Evolutionary conservation across 2,888 invertebrate species (phyloP), one percentile per base, ranked within the genome.

Genomic region (Heliconius sara): DNA sequence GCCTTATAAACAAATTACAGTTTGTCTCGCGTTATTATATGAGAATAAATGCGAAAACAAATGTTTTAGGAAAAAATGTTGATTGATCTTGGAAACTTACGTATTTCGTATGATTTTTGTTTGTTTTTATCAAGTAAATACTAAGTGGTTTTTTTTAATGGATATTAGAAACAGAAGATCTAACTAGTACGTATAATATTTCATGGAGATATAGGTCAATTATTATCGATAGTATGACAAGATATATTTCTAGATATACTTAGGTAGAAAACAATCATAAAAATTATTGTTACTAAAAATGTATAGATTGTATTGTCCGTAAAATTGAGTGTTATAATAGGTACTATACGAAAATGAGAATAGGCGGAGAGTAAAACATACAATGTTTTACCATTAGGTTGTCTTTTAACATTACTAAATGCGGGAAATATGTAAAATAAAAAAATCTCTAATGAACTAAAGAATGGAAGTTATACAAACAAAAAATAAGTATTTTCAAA

Each of bases 1-100:
- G 65, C 27, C 16, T 43, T 22, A 75, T 75, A 75, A 66, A 65
- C 75, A 75, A 75, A 68, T 67, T 66, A 34, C 76, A 66, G 43
- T 66, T 25, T 3, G 52, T 67, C 57, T 63, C 12, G 65, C 39
- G 43, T 76, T 16, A 30, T 34, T 10, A 65, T n/a, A 52, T 73
- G 39, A 43, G 43, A 43, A 68, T 68, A 5, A 68, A 68, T 39
- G 68, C 12, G n/a, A 68, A n/a, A 68, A 12, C 22, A 39, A 39
- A 68, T n/a, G 13, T 3, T 68, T 68, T 12, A n/a, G 34, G 67
- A 27, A 19, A 19, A 66, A 39, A 39, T 39, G 10, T 19, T 66
- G 19, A 67, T 34, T 22, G 16, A 19, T 67, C 30, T 16, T 30
- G 66, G 7, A 12, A n/a, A 63, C 13, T 66, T 30, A 7, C 16